These are phyloP conservation scores for Tubulanus polymorphus DNA, from an alignment of 2,888 invertebrate genomes.

Conservation along the genomic window DNA sequence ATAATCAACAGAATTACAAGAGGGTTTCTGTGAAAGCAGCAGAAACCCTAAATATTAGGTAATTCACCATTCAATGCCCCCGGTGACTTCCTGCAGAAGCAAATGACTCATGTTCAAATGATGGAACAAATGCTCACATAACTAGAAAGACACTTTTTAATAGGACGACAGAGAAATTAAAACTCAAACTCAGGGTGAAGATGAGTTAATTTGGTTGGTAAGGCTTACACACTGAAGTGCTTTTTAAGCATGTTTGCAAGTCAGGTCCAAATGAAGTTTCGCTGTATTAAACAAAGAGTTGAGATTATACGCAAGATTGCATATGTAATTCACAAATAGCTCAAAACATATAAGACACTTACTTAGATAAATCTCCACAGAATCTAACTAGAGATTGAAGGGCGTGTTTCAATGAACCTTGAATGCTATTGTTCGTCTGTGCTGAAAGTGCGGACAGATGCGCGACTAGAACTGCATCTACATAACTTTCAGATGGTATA, in stretches of 20 bases:
- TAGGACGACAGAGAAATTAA: too few species aligned
- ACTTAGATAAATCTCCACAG: slow-evolving; percentile 60
- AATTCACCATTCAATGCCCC: too few species aligned
- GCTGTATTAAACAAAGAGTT: background rate
- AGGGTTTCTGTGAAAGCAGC: too few species aligned
- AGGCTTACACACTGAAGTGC: background rate
- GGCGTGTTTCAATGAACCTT: slow-evolving; percentile 64
- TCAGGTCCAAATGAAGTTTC: too few species aligned
- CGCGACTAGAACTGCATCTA: slow-evolving; percentile 67
- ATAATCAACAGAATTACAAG: too few species aligned
- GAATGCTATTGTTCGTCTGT: slow-evolving; percentile 53
- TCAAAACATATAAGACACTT: slow-evolving; percentile 23
- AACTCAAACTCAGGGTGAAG: too few species aligned
- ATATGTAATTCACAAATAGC: background rate
- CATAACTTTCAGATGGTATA: slow-evolving; percentile 78
- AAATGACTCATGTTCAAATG: too few species aligned
- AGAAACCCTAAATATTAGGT: too few species aligned
- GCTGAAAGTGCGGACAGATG: slow-evolving; percentile 64
- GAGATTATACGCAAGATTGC: background rate
- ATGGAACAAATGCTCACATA: too few species aligned
- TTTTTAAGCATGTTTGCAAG: too few species aligned
- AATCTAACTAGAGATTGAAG: slow-evolving; percentile 65
- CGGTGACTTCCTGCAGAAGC: too few species aligned
- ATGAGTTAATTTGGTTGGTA: background rate
- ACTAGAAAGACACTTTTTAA: too few species aligned